These are phyloP conservation scores for Aquatica leii DNA, from an alignment of 2,888 invertebrate species.

Conservation along the genomic window DNA sequence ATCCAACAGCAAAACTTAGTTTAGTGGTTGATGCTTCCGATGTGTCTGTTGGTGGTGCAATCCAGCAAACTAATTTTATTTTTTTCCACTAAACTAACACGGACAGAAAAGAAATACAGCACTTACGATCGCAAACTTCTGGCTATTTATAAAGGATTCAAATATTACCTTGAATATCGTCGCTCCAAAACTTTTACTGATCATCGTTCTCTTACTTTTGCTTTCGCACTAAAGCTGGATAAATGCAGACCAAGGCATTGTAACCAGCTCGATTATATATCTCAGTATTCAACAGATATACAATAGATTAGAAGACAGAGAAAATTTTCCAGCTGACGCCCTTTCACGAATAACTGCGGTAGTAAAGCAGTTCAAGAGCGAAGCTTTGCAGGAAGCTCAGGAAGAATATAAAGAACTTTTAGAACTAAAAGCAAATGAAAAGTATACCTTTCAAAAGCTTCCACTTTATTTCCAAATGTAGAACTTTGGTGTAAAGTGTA, in stretches of 20 bases:
- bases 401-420: not conserved
- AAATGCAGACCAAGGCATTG: slow-evolving; percentile 37
- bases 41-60: slow-evolving; percentile 52
- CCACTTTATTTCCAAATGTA: too few relatives aligned
- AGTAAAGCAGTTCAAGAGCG: not conserved
- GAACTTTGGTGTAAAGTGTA: too few relatives aligned
- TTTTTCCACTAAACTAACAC: slow-evolving; percentile 51
- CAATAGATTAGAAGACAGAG: slow-evolving; percentile 15
- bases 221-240: slow-evolving; percentile 48
- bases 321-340: slow-evolving; percentile 11
- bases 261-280: slow-evolving; percentile 19
- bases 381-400: not conserved
- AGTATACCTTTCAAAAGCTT: too few relatives aligned
- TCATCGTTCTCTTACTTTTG: slow-evolving; percentile 43
- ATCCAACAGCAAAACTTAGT: too few relatives aligned
- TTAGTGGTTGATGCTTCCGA: slow-evolving; percentile 58
- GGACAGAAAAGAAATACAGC: not conserved
- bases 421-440: too few relatives aligned
- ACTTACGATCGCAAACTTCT: not conserved
- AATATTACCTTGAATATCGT: slow-evolving; percentile 15
- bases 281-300: slow-evolving; percentile 29
- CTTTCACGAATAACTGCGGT: not conserved
- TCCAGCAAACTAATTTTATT: slow-evolving; percentile 57
- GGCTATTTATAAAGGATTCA: slow-evolving; percentile 38
- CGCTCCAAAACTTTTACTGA: slow-evolving; percentile 12